These are phyloP conservation scores for Epiblema foenella DNA, from an alignment of 2,888 invertebrate species.

Conservation along the genomic window DNA sequence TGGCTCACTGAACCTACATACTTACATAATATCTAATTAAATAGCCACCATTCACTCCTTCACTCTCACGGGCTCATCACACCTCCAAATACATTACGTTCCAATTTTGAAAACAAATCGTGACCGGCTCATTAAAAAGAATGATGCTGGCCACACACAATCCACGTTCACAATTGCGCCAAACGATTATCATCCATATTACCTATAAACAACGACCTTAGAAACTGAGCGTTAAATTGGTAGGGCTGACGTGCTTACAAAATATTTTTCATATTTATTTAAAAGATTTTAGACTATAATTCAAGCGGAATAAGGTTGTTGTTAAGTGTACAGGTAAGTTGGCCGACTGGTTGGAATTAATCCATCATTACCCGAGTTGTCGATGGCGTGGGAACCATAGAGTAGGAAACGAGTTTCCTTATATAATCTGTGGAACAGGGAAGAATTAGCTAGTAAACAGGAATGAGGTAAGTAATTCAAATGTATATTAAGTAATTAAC, in stretches of 20 bases:
- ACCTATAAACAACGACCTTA: background rate
- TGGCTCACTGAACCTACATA: too few relatives aligned
- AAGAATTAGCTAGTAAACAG: background rate
- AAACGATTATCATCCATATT: background rate
- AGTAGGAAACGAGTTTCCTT: constrained; percentile 31
- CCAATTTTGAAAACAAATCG: constrained; percentile 45
- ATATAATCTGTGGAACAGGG: constrained; percentile 30
- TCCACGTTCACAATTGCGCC: background rate
- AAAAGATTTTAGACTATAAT: constrained; percentile 6
- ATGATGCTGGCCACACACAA: constrained; percentile 49
- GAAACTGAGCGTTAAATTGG: background rate
- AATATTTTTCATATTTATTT: background rate
- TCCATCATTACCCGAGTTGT: constrained; percentile 39
- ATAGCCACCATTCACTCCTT: background rate
- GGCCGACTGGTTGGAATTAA: constrained; percentile 26
- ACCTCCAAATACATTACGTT: constrained; percentile 24
- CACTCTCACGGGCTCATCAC: constrained; percentile 19
- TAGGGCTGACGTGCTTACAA: background rate
- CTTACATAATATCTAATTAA: constrained; percentile 1
- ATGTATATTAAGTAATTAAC: background rate
- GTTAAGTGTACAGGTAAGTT: background rate
- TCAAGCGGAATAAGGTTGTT: background rate
- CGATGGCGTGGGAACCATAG: constrained; percentile 37
- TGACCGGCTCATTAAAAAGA: constrained; percentile 50
- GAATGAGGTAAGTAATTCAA: background rate